Conservation (phyloP, 2,797 vertebrate species). For the Odontamblyopus rebecca region DNA sequence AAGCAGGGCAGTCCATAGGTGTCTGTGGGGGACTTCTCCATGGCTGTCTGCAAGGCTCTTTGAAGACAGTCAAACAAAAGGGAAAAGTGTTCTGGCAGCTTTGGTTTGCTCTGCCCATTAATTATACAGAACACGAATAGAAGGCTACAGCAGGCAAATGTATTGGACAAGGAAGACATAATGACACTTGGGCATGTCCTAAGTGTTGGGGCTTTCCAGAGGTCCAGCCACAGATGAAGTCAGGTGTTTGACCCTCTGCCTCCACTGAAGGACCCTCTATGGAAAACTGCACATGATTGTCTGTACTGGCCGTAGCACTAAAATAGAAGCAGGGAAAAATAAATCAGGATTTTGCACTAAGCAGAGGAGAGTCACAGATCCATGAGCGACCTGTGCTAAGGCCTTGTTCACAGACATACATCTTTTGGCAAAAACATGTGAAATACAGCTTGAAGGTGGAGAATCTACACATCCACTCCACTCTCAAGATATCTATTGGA, state of each 20-base stretch:
- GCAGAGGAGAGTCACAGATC: slow-evolving; percentile 23
- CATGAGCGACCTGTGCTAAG: slow-evolving; percentile 13
- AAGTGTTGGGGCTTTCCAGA: background rate
- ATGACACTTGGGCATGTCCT: slow-evolving; percentile 25
- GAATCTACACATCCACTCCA: slow-evolving; percentile 37
- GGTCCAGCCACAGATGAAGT: background rate
- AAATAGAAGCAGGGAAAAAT: slow-evolving; percentile 14
- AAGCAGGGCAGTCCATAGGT: slow-evolving; percentile 28
- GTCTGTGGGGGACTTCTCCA: slow-evolving; percentile 40
- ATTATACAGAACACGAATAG: slow-evolving; percentile 42
- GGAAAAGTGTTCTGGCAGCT: slow-evolving; percentile 15
- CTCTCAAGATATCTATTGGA: slow-evolving; percentile 5
- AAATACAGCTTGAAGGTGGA: slow-evolving; percentile 55
- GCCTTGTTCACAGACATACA: slow-evolving; percentile 33
- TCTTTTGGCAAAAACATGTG: slow-evolving; percentile 43
- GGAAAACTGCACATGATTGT: background rate
- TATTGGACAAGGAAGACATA: slow-evolving; percentile 14
- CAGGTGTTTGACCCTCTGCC: background rate
- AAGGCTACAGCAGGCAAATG: slow-evolving; percentile 4
- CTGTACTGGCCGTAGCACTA: slow-evolving; percentile 4
- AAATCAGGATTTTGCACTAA: slow-evolving; percentile 3
- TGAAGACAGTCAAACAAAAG: slow-evolving; percentile 19
- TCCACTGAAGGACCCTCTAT: background rate
- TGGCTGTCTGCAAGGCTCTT: slow-evolving; percentile 23
- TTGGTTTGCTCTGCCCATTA: slow-evolving; percentile 19